Percentiles rank a stretch among this genome's conserved stretches.
These are phyloP conservation scores for Bombus superbus DNA, from an alignment of 1,140 invertebrate genomes.

Conservation along the genomic window DNA sequence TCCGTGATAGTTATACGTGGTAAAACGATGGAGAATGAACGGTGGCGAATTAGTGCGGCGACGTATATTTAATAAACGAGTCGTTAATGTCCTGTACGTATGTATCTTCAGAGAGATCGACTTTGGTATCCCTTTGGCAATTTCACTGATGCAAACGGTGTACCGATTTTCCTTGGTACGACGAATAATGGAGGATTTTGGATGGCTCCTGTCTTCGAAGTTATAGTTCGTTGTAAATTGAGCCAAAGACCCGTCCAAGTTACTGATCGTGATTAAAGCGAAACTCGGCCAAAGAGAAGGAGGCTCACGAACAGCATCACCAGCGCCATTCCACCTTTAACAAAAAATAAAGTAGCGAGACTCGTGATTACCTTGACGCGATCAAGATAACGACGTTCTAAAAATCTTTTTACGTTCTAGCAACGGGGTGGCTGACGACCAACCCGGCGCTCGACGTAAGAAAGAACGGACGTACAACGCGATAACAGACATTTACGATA, in stretches of 20 bases:
- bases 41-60: constrained; percentile 4
- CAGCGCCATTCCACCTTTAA: constrained; percentile 50
- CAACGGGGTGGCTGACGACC: background rate
- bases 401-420: constrained; percentile 16
- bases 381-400: constrained; percentile 23
- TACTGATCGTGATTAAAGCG: constrained; percentile 56
- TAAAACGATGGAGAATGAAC: constrained; percentile 41
- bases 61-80: constrained; percentile 38
- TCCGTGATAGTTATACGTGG: constrained; percentile 3
- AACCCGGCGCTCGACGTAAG: background rate
- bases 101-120: constrained; percentile 42
- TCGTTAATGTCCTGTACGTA: constrained; percentile 13
- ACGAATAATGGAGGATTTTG: constrained; percentile 41
- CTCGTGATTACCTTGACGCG: constrained; percentile 34
- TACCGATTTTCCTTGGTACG: constrained; percentile 50
- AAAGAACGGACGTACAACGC: constrained; percentile 7
- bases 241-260: constrained; percentile 55
- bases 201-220: constrained; percentile 57
- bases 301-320: constrained; percentile 37
- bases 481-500: constrained; percentile 51
- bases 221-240: constrained; percentile 68
- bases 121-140: constrained; percentile 44
- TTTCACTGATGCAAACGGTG: constrained; percentile 50
- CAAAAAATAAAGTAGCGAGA: constrained; percentile 21
- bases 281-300: constrained; percentile 32